phyloP scores from a whole-genome alignment of 2,888 invertebrate species.

The Nesidiocoris tenuis region DNA sequence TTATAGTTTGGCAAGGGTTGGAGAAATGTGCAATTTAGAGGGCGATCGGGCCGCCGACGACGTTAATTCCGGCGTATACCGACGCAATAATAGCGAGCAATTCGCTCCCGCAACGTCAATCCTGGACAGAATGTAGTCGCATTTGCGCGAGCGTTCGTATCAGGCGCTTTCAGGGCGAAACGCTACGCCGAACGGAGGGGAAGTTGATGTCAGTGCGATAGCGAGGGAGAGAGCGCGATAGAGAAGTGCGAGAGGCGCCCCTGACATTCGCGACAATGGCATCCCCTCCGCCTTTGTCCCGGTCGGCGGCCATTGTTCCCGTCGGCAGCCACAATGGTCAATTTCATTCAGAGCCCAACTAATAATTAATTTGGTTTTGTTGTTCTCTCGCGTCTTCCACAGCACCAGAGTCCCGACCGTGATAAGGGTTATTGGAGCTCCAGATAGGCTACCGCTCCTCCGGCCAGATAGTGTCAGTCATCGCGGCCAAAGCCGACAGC shows the following conservation, averaged over 20 bases:
- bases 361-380: constrained; percentile 46
- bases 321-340: constrained; percentile 36
- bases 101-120: constrained; percentile 32
- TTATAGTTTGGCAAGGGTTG: too few species aligned
- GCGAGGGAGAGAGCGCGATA: neutral
- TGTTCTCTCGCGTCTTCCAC: constrained; percentile 10
- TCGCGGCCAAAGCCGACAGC: constrained; percentile 18
- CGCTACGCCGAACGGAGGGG: constrained; percentile 15
- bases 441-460: constrained; percentile 20
- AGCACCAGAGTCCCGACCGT: constrained; percentile 2
- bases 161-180: neutral
- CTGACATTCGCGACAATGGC: constrained; percentile 37
- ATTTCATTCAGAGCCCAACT: constrained; percentile 44
- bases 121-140: neutral
- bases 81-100: constrained; percentile 26
- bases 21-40: too few species aligned
- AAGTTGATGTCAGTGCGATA: constrained; percentile 36
- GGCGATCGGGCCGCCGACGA: too few species aligned
- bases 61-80: neutral
- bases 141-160: constrained; percentile 3
- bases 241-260: neutral
- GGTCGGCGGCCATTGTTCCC: constrained; percentile 21
- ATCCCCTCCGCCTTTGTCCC: constrained; percentile 14
- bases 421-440: constrained; percentile 34
- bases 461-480: constrained; percentile 36